phyloP scores from a whole-genome alignment of 2,113 vertebrate genomes.

The Anhinga rufa region DNA sequence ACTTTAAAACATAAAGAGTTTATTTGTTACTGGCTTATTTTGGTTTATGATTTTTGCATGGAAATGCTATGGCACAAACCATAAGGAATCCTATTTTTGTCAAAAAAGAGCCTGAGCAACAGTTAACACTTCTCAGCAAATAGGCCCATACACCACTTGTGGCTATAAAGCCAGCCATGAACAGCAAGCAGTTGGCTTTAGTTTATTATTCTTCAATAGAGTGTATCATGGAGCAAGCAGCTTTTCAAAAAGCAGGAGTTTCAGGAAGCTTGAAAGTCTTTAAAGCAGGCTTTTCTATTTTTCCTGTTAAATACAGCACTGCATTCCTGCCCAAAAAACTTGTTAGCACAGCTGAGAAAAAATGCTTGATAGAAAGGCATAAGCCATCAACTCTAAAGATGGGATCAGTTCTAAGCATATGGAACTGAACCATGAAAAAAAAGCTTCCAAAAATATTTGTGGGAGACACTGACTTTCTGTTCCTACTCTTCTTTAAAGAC shows the following conservation, averaged over 20 bases:
- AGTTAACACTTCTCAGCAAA: background rate
- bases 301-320: background rate
- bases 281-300: background rate
- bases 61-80: background rate
- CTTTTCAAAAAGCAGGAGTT: background rate
- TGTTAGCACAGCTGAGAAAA: slow-evolving; percentile 35
- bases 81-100: background rate
- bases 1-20: background rate
- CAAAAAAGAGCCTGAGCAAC: background rate
- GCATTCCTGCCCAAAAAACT: background rate
- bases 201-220: background rate
- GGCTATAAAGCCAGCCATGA: background rate
- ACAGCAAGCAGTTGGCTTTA: background rate
- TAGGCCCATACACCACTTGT: background rate
- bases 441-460: background rate
- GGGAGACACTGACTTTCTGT: background rate
- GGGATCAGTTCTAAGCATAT: background rate
- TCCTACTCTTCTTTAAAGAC: background rate
- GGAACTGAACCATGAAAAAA: background rate
- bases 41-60: background rate
- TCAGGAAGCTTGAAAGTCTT: background rate
- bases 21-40: background rate
- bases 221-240: background rate
- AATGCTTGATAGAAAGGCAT: background rate
- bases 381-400: background rate